A percentile compares a stretch with the other conserved stretches of the same genome.
Evolutionary conservation across 2,797 vertebrate genomes (phyloP).

Genomic region (Echeneis naucrates): DNA sequence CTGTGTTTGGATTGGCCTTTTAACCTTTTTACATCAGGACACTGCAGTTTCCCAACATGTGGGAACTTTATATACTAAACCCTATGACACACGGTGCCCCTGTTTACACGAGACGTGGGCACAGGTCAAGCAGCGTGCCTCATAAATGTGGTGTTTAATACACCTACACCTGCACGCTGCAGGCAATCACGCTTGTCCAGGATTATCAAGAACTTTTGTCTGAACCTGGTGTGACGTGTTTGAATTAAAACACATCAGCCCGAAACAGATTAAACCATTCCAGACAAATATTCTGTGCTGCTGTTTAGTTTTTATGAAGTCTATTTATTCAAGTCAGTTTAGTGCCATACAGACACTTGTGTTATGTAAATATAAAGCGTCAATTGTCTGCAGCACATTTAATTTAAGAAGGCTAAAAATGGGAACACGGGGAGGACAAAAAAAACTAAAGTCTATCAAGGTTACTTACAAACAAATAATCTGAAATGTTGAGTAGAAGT

Average conservation of each 20-base stretch:
- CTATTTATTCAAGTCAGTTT: background rate
- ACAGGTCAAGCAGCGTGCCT: constrained; percentile 18
- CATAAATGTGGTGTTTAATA: constrained; percentile 48
- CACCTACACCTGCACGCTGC: constrained; percentile 39
- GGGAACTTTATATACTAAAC: constrained; percentile 29
- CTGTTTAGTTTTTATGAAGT: constrained; percentile 4
- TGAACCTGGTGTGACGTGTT: constrained; percentile 12
- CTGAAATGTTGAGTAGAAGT: background rate
- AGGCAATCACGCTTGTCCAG: constrained; percentile 16
- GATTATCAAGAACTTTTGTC: constrained; percentile 34
- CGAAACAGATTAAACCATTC: background rate
- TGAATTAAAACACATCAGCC: constrained; percentile 1
- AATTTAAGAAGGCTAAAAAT: background rate
- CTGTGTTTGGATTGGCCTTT: background rate
- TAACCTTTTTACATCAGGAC: constrained; percentile 12
- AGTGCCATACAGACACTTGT: too few relatives aligned
- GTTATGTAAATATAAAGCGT: background rate
- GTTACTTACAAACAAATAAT: constrained; percentile 21
- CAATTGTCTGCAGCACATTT: background rate
- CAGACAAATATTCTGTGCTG: background rate
- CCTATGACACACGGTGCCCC: background rate
- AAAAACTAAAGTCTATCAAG: constrained; percentile 2
- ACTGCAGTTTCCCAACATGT: constrained; percentile 12
- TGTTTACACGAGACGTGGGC: constrained; percentile 28
- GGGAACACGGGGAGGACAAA: background rate